Evolutionary conservation across 1,140 invertebrate species (phyloP), one percentile per base, ranked within the genome.

Genomic region (Tyrophagus putrescentiae): DNA sequence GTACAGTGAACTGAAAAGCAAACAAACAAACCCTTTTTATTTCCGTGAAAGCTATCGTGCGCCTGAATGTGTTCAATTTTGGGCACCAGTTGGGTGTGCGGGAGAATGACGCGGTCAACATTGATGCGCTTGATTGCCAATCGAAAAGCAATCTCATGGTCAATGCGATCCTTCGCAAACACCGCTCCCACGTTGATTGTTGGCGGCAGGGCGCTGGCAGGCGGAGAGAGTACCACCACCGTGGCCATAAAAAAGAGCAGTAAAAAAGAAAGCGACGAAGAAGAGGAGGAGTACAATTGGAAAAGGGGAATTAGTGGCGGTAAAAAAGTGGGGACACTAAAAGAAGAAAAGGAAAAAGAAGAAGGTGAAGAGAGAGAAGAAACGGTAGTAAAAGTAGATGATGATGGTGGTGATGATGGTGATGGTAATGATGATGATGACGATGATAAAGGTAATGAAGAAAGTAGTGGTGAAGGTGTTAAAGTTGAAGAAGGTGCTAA

Each of bases 61-160:
- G 84, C 82, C 45, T 83, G 85, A 67, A 91, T 84, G 65, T 81
- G 80, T 71, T 92, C 87, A 60, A 92, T 85, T 73, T 89, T 84
- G 5, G 84, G 84, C 44, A 82, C 80, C 50, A 94, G 74, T 64
- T 83, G 82, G 7, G 86, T 87, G 63, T 84, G 76, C 4, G 86
- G 56, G 23, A 63, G 34, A 64, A 73, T 63, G 29, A 81, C 78
- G 61, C 83, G 75, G 70, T 89, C 85, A 21, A 79, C 79, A 73
- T 92, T 93, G 67, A 92, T 86, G 67, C 85, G 80, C 67, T 91
- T 87, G 9, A 90, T 85, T 1, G 88, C 88, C 72, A 91, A 87
- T 60, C 84, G 79, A 70, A 93, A 92, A 28, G 87, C 88, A 41
- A 89, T 78, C 73, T 90, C 87, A 71, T 89, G 85, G 65, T 82